Percentiles rank a stretch among this genome's conserved stretches.
phyloP scores from a whole-genome alignment of 2,113 vertebrate species.

The Nothocercus nigrocapillus region DNA sequence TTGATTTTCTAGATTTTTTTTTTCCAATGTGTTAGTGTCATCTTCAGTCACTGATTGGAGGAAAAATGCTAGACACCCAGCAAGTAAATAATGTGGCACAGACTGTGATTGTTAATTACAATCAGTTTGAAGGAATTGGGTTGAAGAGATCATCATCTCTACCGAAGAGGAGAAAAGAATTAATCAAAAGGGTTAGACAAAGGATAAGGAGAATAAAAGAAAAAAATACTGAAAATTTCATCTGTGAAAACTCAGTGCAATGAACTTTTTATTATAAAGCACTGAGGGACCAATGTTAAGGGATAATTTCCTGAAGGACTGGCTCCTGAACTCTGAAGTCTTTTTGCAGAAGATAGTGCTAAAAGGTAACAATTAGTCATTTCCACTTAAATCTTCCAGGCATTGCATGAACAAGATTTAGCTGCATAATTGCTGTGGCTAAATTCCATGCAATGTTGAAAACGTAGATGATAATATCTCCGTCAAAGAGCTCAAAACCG shows the following conservation, averaged over 20 bases:
- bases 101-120: conserved; percentile 52
- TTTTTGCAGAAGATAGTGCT: conserved; percentile 17
- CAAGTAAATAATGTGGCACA: conserved; percentile 25
- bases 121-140: not conserved
- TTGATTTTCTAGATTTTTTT: not conserved
- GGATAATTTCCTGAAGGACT: conserved; percentile 22
- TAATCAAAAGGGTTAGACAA: conserved; percentile 1
- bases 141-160: not conserved
- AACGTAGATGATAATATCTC: not conserved
- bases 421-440: conserved; percentile 7
- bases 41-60: conserved; percentile 12
- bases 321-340: not conserved
- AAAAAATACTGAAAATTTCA: not conserved
- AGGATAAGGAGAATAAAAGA: conserved; percentile 4
- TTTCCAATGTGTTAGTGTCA: not conserved
- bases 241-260: not conserved
- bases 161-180: not conserved
- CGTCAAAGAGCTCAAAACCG: not conserved
- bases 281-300: not conserved
- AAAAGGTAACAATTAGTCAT: conserved; percentile 21
- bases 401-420: not conserved
- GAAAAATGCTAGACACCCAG: conserved; percentile 6
- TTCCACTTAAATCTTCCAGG: conserved; percentile 10
- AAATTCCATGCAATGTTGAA: not conserved
- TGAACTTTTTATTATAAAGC: conserved; percentile 11